phyloP scores from a whole-genome alignment of 2,113 vertebrate species.

The Smithornis capensis region DNA sequence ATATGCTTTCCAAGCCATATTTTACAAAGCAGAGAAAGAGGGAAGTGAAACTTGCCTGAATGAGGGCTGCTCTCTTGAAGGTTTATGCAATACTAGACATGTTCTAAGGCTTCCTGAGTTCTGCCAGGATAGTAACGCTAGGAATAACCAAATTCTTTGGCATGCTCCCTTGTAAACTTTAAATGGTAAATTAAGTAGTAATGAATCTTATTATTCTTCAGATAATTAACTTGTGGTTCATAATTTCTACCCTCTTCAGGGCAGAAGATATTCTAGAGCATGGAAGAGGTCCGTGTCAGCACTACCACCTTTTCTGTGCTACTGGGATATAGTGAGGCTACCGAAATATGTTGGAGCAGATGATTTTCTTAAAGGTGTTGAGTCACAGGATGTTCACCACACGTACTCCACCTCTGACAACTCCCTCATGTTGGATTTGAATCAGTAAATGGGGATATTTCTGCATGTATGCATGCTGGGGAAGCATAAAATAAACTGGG shows the following conservation, averaged over 20 bases:
- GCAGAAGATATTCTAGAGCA: background rate
- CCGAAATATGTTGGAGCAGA: background rate
- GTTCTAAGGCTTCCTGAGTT: background rate
- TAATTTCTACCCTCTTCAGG: background rate
- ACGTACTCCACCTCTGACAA: background rate
- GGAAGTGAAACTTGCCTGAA: background rate
- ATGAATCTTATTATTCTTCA: background rate
- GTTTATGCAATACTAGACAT: background rate
- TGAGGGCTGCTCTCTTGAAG: background rate
- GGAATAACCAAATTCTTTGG: conserved; percentile 26
- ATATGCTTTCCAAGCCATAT: background rate
- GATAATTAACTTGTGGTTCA: background rate
- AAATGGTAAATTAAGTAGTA: background rate
- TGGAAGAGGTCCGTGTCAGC: background rate
- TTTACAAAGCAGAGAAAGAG: background rate
- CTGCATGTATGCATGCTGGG: background rate
- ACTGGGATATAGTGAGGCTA: background rate
- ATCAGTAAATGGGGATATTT: background rate
- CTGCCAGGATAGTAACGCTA: conserved; percentile 2
- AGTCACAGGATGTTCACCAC: background rate
- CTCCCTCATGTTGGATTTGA: background rate
- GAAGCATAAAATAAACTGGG: background rate
- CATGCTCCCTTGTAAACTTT: background rate
- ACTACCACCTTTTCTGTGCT: background rate
- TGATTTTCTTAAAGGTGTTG: background rate